These are phyloP conservation scores for Matsumurasca onukii DNA, from an alignment of 1,140 invertebrate genomes.

Conservation along the genomic window DNA sequence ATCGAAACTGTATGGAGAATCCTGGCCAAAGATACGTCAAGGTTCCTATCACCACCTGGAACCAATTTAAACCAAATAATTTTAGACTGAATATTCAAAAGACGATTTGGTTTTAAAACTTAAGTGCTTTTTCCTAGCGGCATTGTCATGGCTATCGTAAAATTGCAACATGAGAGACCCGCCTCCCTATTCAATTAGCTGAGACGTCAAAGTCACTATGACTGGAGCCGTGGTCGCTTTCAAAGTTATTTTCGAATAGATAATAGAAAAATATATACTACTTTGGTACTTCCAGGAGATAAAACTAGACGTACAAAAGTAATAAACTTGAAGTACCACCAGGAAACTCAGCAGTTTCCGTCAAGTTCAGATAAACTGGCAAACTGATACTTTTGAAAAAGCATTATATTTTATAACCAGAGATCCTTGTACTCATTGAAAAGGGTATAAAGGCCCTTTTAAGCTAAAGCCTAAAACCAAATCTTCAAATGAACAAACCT, in stretches of 20 bases:
- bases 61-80: conserved; percentile 20
- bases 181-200: not conserved
- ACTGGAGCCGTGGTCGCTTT: too few relatives aligned
- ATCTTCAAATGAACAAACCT: not conserved
- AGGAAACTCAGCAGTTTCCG: too few relatives aligned
- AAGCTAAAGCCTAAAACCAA: not conserved
- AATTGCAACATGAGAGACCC: not conserved
- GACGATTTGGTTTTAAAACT: not conserved
- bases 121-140: not conserved
- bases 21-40: conserved; percentile 75
- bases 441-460: not conserved
- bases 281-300: too few relatives aligned
- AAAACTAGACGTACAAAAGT: too few relatives aligned
- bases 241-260: too few relatives aligned
- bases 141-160: not conserved
- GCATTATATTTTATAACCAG: not conserved
- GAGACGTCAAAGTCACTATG: not conserved
- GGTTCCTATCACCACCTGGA: conserved; percentile 75
- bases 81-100: not conserved
- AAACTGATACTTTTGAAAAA: too few relatives aligned
- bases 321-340: too few relatives aligned
- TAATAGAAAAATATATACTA: too few relatives aligned
- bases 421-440: not conserved
- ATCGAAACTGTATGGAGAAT: conserved; percentile 58
- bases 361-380: too few relatives aligned